Evolutionary conservation across 1,140 invertebrate species (phyloP).

Genomic region (Prorops nasuta): DNA sequence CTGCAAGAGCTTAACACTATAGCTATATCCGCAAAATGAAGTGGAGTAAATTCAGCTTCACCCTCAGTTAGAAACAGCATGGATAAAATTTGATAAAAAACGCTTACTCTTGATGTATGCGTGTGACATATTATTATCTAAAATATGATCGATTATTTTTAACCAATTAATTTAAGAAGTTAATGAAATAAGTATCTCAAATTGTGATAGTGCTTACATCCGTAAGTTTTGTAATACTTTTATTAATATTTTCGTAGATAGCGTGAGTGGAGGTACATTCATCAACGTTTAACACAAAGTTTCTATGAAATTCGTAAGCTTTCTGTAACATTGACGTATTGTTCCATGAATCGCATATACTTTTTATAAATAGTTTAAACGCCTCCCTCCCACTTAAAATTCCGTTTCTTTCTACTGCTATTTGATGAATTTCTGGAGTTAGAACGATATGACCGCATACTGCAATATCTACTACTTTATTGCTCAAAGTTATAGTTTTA

Average conservation of each 20-base stretch:
- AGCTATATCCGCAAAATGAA: constrained; percentile 65
- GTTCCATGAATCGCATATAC: constrained; percentile 17
- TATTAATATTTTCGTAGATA: constrained; percentile 42
- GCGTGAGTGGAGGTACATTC: constrained; percentile 25
- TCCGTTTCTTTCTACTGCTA: constrained; percentile 51
- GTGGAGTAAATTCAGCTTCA: constrained; percentile 57
- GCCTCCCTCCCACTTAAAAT: background rate
- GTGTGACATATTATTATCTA: constrained; percentile 41
- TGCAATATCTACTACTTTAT: constrained; percentile 60
- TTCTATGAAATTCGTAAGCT: constrained; percentile 30
- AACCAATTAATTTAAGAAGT: background rate
- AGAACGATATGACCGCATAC: constrained; percentile 62
- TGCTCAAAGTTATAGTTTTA: constrained; percentile 44
- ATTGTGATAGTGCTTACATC: no score
- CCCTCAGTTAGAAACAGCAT: constrained; percentile 57
- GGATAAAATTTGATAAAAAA: constrained; percentile 58
- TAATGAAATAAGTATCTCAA: no score
- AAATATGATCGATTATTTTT: constrained; percentile 3
- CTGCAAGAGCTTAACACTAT: constrained; percentile 64
- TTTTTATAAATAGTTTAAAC: background rate
- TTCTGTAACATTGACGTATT: constrained; percentile 30
- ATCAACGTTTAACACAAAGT: constrained; percentile 35
- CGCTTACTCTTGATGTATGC: constrained; percentile 47
- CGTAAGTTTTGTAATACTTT: constrained; percentile 3
- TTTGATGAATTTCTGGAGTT: constrained; percentile 54